These are phyloP conservation scores for Bothrops jararaca DNA, from an alignment of 2,113 vertebrate genomes.

Conservation along the genomic window DNA sequence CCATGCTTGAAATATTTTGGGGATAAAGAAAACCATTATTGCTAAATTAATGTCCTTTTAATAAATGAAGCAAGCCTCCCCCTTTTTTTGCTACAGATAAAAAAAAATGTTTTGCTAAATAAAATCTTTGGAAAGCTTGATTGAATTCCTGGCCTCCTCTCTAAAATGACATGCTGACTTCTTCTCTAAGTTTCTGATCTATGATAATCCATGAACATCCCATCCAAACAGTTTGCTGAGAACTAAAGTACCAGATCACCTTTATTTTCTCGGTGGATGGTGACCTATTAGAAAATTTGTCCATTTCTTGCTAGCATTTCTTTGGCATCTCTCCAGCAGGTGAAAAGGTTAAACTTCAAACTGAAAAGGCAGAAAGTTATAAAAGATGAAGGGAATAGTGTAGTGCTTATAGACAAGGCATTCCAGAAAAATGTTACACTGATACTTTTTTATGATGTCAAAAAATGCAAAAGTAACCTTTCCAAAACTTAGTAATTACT, in stretches of 20 bases:
- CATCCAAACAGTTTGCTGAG: slow-evolving; percentile 58
- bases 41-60: slow-evolving; percentile 51
- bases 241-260: slow-evolving; percentile 47
- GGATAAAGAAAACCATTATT: slow-evolving; percentile 31
- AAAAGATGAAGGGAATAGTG: slow-evolving; percentile 29
- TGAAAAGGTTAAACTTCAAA: slow-evolving; percentile 56
- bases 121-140: slow-evolving; percentile 58
- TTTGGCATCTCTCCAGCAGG: slow-evolving; percentile 59
- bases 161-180: slow-evolving; percentile 65
- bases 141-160: slow-evolving; percentile 59
- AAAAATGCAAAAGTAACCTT: not conserved
- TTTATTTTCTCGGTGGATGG: slow-evolving; percentile 52
- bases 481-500: not conserved
- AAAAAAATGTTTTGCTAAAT: slow-evolving; percentile 65
- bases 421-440: not conserved
- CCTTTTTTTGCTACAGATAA: slow-evolving; percentile 47
- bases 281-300: slow-evolving; percentile 59
- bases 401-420: slow-evolving; percentile 52
- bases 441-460: not conserved
- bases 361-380: slow-evolving; percentile 38
- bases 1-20: slow-evolving; percentile 30
- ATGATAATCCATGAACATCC: slow-evolving; percentile 64
- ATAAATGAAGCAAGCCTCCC: slow-evolving; percentile 52
- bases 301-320: slow-evolving; percentile 56
- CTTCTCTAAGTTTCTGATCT: slow-evolving; percentile 62